These are phyloP conservation scores for Tapirus terrestris DNA, from an alignment of 2,113 vertebrate genomes.

Conservation along the genomic window DNA sequence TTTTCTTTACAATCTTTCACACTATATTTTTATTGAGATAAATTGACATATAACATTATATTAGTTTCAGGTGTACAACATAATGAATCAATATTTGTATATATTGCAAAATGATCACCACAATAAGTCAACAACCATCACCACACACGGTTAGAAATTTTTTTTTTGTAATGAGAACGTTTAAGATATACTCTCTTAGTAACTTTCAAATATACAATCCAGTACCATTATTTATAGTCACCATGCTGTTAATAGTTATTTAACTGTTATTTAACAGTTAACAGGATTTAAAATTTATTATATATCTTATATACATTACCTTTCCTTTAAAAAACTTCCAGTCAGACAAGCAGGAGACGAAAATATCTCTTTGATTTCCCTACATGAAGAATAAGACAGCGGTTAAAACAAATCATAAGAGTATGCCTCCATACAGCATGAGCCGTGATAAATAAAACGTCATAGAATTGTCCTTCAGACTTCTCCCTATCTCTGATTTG, in stretches of 20 bases:
- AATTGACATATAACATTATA: not conserved
- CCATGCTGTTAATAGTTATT: too few relatives aligned
- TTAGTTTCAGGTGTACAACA: not conserved
- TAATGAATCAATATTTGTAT: not conserved
- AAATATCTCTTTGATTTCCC: conserved; percentile 84
- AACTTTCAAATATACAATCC: not conserved
- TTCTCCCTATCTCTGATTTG: not conserved
- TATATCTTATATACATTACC: conserved; percentile 69
- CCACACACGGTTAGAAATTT: not conserved
- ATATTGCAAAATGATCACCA: not conserved
- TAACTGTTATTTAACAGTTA: not conserved
- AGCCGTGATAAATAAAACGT: not conserved
- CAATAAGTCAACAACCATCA: not conserved
- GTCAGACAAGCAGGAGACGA: conserved; percentile 81
- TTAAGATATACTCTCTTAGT: not conserved
- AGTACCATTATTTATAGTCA: not conserved
- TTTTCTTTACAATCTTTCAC: not conserved
- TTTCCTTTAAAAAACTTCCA: conserved; percentile 81
- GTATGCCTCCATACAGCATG: not conserved
- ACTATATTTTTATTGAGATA: not conserved
- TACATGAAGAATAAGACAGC: conserved; percentile 61
- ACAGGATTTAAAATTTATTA: not conserved
- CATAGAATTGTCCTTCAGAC: not conserved
- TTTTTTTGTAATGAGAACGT: not conserved
- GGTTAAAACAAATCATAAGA: conserved; percentile 23